Base-by-base conservation (phyloP, 2,113 vertebrate species). In the Hippocampus mohnikei region DNA sequence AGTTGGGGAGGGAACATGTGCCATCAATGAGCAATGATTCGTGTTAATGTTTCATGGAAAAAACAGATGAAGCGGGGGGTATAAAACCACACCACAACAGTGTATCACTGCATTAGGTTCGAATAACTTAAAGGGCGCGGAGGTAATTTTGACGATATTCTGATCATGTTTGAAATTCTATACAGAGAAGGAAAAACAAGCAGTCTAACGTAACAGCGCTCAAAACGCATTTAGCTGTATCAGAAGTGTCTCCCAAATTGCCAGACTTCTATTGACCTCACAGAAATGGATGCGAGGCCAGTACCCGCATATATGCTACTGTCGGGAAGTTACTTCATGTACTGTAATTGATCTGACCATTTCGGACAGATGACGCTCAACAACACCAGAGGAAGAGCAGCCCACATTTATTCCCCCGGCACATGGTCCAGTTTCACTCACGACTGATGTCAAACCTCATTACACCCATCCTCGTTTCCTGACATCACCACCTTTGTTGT, bases 381-480 rank as follows among this genome's bases (percentile, higher is more conserved):
- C 72, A 71, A 76, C 50, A 46, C 58, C 50, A 29, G 9, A 72
- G 40, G 58, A n/a, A 76, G 27, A 71, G 27, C 65, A 61, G 59
- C 55, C 59, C 40, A 67, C 12, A 59, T 40, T 71, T 76, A 65
- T 82, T 81, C 82, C 69, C 69, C 76, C 66, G 67, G 67, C 68
- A 79, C 78, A 73, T 76, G 69, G 81, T 81, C 81, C 72, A 75
- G 44, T 70, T 82, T 79, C 61, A 69, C 70, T 77, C 72, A 80
- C 83, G 53, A 76, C 75, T 37, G 13, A 66, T 81, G 78, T 50
- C 79, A 81, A 80, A 84, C 80, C 82, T 79, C 70, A 83, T 87
- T 84, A 79, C 41, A 50, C 74, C 70, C 66, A 56, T 2, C 46
- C 63, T 78, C 69, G 5, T 61, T 75, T 55, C 70, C 67, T 75